Evolutionary conservation across 92 coral and sea anemone genomes (phyloP).

Genomic region (Chrysogorgia sp.): DNA sequence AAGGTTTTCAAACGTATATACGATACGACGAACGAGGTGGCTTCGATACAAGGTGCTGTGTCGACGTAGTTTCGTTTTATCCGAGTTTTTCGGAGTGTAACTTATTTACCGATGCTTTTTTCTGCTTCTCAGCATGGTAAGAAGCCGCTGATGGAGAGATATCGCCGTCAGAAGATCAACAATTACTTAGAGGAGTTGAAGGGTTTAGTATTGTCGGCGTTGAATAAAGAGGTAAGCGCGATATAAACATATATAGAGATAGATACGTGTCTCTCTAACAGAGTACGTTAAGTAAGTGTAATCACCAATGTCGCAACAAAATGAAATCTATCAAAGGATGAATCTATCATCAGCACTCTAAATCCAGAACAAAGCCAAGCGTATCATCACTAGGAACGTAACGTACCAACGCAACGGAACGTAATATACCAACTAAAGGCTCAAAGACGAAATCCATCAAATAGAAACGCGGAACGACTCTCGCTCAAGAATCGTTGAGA

Average conservation of each 20-base stretch:
- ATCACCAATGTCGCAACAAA: no score
- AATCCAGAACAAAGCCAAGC: no score
- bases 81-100: neutral
- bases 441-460: neutral
- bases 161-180: conserved; percentile 37
- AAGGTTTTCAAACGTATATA: no score
- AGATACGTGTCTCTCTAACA: no score
- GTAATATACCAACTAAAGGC: neutral
- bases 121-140: conserved; percentile 7
- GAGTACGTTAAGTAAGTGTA: no score
- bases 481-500: no score
- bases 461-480: neutral
- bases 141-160: conserved; percentile 36
- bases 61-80: neutral
- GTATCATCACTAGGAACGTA: no score
- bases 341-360: no score
- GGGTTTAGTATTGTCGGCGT: conserved; percentile 33
- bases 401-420: neutral
- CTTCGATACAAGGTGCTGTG: no score
- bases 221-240: conserved; percentile 42
- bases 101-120: neutral
- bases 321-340: no score
- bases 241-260: no score
- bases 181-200: conserved; percentile 51
- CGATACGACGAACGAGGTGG: no score